These are phyloP conservation scores for Alethe diademata DNA, from an alignment of 2,113 vertebrate species.

Conservation along the genomic window DNA sequence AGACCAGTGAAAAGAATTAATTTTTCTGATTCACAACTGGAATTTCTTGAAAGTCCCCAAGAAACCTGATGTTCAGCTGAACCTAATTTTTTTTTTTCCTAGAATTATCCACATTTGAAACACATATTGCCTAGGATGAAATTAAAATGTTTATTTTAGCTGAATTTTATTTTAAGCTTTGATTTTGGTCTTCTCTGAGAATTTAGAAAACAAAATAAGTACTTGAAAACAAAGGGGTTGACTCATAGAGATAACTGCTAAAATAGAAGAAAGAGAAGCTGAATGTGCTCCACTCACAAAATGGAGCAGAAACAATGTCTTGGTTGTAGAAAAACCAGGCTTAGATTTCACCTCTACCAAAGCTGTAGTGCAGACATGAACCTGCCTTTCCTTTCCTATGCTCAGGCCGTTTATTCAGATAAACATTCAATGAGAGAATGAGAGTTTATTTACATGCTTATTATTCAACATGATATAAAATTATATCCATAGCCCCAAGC, in stretches of 20 bases:
- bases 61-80: background rate
- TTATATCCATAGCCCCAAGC: accelerated
- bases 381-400: background rate
- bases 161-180: background rate
- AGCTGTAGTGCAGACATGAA: background rate
- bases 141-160: background rate
- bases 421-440: background rate
- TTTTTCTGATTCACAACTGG: background rate
- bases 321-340: background rate
- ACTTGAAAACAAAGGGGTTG: background rate
- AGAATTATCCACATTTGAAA: background rate
- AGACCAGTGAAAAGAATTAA: background rate
- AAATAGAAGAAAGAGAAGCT: background rate
- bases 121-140: background rate
- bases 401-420: background rate
- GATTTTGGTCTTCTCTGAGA: background rate
- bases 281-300: background rate
- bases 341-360: background rate
- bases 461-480: background rate
- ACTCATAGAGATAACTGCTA: background rate
- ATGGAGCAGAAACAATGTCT: background rate
- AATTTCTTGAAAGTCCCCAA: background rate
- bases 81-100: background rate
- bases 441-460: background rate
- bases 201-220: background rate